These are phyloP conservation scores for Xerus rutilus DNA, from an alignment of 2,797 vertebrate species.

Conservation along the genomic window DNA sequence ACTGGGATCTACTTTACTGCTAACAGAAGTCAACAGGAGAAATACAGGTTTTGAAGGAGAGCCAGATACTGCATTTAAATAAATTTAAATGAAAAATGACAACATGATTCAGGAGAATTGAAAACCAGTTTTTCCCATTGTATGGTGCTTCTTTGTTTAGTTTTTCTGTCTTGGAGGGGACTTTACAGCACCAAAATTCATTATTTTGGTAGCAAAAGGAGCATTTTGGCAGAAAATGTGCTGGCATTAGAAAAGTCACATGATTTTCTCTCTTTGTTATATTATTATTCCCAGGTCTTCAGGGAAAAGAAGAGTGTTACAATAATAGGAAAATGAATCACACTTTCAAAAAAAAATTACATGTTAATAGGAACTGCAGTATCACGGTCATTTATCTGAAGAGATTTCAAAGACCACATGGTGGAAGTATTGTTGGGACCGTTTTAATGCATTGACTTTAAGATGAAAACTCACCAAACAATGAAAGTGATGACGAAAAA, in stretches of 20 bases:
- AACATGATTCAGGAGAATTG: neutral
- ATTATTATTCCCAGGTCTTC: neutral
- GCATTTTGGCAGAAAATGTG: neutral
- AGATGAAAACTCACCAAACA: neutral
- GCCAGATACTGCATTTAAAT: constrained; percentile 4
- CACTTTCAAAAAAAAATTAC: constrained; percentile 15
- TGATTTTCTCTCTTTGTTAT: neutral
- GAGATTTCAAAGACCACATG: neutral
- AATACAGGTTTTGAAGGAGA: neutral
- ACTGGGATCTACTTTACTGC: neutral
- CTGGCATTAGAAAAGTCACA: neutral
- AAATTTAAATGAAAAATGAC: constrained; percentile 41
- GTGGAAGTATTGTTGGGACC: neutral
- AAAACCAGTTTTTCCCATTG: neutral
- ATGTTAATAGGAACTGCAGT: neutral
- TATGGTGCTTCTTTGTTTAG: neutral
- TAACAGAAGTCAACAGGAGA: constrained; percentile 23
- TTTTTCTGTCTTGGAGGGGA: neutral
- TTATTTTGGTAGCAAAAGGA: neutral
- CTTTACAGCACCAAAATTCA: neutral
- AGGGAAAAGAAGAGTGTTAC: neutral
- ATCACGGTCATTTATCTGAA: neutral
- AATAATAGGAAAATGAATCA: neutral
- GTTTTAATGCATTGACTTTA: constrained; percentile 30
- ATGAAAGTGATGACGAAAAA: neutral